Base-by-base conservation (phyloP, 2,113 vertebrate species). In the Callopanchax toddi region DNA sequence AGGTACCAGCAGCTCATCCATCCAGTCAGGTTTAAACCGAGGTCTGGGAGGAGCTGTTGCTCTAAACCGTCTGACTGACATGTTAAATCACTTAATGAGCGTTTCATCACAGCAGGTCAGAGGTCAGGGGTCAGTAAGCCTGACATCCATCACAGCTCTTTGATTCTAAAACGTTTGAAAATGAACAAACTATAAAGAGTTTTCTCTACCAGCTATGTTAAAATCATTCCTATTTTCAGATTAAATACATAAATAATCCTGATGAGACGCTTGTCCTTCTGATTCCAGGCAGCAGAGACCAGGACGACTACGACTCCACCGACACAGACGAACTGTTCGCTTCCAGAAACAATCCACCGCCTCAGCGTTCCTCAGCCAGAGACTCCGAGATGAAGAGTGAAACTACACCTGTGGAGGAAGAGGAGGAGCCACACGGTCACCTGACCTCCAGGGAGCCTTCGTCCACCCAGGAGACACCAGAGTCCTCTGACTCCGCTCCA, bases 261-360 rank as follows among this genome's bases (percentile, higher is more conserved):
- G 36, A 37, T 37, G 9, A 37, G 10, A 10, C 3, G 7, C 15
- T 56, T 55, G 26, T 51, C 11, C 26, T 26, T 45, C 16, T 29
- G 53, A 20, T 67, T 76, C 20, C 68, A 85, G 83, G 42, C 10
- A 20, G 55, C 0, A 32, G 67, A 45, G 82, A 82, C 0, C 82
- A 93, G 45, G 81, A 84, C 11, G 87, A 90, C 3, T 95, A 92
- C 57, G 93, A 97, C 82, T 98, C 94, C 2, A 94, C 92, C 21
- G 94, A 94, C 86, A 96, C 94, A 0, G 96, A 95, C 88, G 94
- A 98, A 89, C 94, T 98, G 43, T 90, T 96, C 50, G 89, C 90
- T 17, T 86, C 81, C 70, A 90, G 85, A 42, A 89, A 76, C 70
- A 67, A 66, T 26, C 40, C 49, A 39, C 18, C 43, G 59, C 54